Conservation (phyloP, 2,888 invertebrate species). For the Dioctria rufipes region DNA sequence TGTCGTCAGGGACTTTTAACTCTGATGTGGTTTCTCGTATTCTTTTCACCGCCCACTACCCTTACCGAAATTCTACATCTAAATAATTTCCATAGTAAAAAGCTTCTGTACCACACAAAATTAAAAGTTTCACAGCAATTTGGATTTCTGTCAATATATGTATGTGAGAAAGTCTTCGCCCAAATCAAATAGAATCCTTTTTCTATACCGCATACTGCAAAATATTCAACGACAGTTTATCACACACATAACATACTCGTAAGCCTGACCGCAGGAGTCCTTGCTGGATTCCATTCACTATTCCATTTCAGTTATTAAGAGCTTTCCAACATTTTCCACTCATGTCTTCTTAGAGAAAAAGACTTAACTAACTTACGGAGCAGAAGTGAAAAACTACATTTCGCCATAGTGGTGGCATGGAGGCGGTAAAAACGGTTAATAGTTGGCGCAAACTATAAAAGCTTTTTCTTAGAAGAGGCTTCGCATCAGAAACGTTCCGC, state of each 20-base stretch:
- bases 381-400: conserved; percentile 31
- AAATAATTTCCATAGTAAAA: neutral
- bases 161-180: conserved; percentile 13
- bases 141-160: conserved; percentile 22
- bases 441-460: conserved; percentile 43
- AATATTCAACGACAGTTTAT: conserved; percentile 37
- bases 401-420: neutral
- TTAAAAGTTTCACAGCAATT: conserved; percentile 37
- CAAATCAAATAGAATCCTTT: conserved; percentile 9
- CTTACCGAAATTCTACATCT: neutral
- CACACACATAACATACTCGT: conserved; percentile 21
- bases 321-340: conserved; percentile 19
- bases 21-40: too few species aligned
- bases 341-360: conserved; percentile 11
- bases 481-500: neutral
- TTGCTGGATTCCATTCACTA: conserved; percentile 15
- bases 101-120: neutral
- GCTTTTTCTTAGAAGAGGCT: conserved; percentile 29
- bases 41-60: too few species aligned
- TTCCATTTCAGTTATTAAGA: conserved; percentile 48
- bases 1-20: too few species aligned
- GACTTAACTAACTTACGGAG: neutral
- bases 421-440: conserved; percentile 38
- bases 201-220: neutral
- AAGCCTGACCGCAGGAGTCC: conserved; percentile 39